Base-by-base conservation (phyloP, 2,113 vertebrate genomes). In the Pluvialis apricaria region DNA sequence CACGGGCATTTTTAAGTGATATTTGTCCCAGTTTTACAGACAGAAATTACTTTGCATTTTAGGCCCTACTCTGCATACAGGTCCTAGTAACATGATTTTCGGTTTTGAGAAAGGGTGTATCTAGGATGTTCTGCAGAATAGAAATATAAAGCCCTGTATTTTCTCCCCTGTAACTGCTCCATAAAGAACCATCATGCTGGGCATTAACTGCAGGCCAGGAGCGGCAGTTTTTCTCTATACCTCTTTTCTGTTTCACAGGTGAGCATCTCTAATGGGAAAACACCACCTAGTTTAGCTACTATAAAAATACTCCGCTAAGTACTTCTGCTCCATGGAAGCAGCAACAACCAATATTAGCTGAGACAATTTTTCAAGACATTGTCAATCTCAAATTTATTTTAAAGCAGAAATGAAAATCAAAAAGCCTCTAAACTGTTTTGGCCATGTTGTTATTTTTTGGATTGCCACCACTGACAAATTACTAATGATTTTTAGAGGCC, bases 161-260 rank as follows among this genome's bases (percentile, higher is more conserved):
- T 62, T 55, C 32, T 45, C 12, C 13, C 14, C n/a, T 64, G 1
- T 13, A 73, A 3, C 31, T 38, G 42, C 36, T 80, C 20, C 12
- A 0, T 13, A 64, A 66, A n/a, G n/a, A 54, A 8, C 42, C 3
- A 1, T 16, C 19, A n/a, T n/a, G 54, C 60, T 7, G 28, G 16
- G 36, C 32, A 13, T 25, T 72, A 32, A 34, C 15, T 38, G 24
- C 60, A 62, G 29, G 1, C 17, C 47, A 36, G 14, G 40, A 9
- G 1, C 1, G 5, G 26, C 57, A 38, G n/a, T 10, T 90, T 79
- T 45, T 21, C 75, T 54, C 18, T n/a, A 2, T 4, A 34, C 2
- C 1, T 82, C 38, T 49, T 44, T 51, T 18, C 40, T 71, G 5
- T 62, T 60, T 38, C 90, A 28, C 49, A 45, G 55, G 6, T 49